Evolutionary conservation across 2,113 vertebrate genomes (phyloP).

Genomic region (Numenius arquata): DNA sequence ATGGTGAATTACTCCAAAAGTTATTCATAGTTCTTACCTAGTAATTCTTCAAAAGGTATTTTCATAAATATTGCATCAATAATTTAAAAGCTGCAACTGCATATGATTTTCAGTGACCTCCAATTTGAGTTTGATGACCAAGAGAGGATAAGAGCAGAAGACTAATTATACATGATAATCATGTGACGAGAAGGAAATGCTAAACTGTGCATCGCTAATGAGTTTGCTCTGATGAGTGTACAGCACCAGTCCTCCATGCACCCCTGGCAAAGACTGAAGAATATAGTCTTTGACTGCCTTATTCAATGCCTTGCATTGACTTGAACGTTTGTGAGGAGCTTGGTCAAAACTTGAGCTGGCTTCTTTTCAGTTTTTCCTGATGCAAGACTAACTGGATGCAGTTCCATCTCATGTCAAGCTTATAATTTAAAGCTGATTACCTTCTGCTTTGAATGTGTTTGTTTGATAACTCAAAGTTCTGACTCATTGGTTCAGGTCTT

Average conservation of each 20-base stretch:
- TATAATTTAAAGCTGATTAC: not conserved
- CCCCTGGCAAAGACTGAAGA: not conserved
- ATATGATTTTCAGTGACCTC: not conserved
- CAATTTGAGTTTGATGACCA: not conserved
- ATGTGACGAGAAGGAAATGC: not conserved
- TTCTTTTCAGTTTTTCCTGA: not conserved
- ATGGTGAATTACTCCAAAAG: not conserved
- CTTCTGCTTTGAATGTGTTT: not conserved
- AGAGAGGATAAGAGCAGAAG: not conserved
- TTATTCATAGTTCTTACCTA: not conserved
- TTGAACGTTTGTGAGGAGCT: not conserved
- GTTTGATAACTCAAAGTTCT: not conserved
- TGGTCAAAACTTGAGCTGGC: not conserved
- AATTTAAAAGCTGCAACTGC: not conserved
- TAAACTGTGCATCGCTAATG: not conserved
- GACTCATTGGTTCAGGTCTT: not conserved
- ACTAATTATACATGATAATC: not conserved
- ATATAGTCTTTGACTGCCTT: not conserved
- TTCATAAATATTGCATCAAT: not conserved
- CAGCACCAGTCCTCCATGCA: not conserved
- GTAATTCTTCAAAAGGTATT: constrained; percentile 2
- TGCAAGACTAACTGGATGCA: not conserved
- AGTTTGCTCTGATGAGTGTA: not conserved
- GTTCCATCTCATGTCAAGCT: not conserved
- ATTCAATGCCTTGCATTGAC: not conserved